Conservation (phyloP, 2,113 vertebrate species). For the Columba livia region DNA sequence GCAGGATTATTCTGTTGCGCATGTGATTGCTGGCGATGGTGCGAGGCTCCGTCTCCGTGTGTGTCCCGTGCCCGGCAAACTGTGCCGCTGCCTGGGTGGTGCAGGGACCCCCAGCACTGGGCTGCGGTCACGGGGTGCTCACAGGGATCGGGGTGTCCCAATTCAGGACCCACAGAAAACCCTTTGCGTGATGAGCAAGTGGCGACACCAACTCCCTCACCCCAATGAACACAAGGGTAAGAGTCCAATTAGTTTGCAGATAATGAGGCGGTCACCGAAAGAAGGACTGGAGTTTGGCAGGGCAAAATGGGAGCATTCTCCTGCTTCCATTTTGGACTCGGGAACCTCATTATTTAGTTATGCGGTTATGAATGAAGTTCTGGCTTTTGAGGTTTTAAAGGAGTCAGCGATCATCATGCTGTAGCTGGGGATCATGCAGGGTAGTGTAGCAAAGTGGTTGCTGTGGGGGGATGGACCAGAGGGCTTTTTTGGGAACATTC, state of each 20-base stretch:
- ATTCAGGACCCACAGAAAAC: background rate
- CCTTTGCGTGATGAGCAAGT: background rate
- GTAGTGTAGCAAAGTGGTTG: background rate
- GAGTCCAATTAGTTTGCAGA: slow-evolving; percentile 29
- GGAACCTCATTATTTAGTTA: slow-evolving; percentile 24
- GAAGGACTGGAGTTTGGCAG: slow-evolving; percentile 35
- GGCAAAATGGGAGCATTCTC: background rate
- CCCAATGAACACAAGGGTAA: background rate
- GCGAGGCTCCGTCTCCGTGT: background rate
- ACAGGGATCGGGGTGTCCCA: background rate
- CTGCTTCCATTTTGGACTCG: slow-evolving; percentile 9
- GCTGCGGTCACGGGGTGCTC: background rate
- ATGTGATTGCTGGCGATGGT: background rate
- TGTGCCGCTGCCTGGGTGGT: background rate
- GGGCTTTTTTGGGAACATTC: background rate
- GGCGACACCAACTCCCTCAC: background rate
- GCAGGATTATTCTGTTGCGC: background rate
- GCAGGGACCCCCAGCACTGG: background rate
- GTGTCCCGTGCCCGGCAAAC: background rate
- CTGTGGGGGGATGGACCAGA: rapidly evolving
- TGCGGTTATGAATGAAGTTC: background rate
- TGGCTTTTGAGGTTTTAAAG: background rate
- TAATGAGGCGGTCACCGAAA: slow-evolving; percentile 39
- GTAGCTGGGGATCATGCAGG: background rate
- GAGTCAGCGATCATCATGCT: background rate